These are phyloP conservation scores for Pogonocichla stellata DNA, from an alignment of 2,113 vertebrate species.

Conservation along the genomic window DNA sequence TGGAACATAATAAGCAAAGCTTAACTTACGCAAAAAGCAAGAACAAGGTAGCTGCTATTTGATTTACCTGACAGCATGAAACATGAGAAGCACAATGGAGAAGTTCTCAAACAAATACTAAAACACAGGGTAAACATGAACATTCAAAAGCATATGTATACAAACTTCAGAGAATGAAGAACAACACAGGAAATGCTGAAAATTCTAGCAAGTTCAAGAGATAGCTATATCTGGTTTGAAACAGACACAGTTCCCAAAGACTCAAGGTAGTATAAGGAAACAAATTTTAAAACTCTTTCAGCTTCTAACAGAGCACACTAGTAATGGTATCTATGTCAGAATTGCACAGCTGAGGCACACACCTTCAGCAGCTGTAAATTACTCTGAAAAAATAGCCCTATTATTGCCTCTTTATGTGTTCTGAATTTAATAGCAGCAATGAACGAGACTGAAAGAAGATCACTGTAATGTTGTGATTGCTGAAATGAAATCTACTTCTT, in stretches of 20 bases:
- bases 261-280: not conserved
- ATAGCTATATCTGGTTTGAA: not conserved
- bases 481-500: slow-evolving; percentile 24
- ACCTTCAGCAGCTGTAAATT: not conserved
- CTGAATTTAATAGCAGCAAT: slow-evolving; percentile 16
- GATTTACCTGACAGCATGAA: not conserved
- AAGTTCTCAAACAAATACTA: not conserved
- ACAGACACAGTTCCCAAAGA: not conserved
- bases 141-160: not conserved
- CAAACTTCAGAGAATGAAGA: not conserved
- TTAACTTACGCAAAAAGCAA: not conserved
- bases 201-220: not conserved
- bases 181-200: not conserved
- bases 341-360: not conserved
- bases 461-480: not conserved
- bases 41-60: not conserved
- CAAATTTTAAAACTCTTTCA: not conserved
- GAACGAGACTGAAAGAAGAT: slow-evolving; percentile 10
- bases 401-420: not conserved
- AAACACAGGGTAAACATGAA: not conserved
- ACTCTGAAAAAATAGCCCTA: not conserved
- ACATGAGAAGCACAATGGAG: not conserved
- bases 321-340: not conserved
- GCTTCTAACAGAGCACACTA: not conserved
- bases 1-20: not conserved